Conservation (phyloP, 1,140 invertebrate genomes). For the Euborellia annulipes region DNA sequence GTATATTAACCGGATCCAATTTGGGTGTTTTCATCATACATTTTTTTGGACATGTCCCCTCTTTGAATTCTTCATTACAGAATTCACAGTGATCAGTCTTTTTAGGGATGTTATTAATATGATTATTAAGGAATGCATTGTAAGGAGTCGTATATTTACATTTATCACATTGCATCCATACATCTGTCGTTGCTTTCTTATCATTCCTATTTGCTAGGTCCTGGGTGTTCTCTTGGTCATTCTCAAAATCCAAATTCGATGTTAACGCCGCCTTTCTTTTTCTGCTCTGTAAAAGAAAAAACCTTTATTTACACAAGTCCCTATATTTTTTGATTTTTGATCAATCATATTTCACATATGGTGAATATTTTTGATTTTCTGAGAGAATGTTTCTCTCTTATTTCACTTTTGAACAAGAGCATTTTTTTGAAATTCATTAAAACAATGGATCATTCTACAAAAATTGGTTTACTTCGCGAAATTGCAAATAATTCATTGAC, state of each 20-base stretch:
- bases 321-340: too few relatives aligned
- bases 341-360: too few relatives aligned
- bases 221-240: not conserved
- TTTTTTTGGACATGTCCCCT: constrained; percentile 3
- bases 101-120: constrained; percentile 11
- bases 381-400: too few relatives aligned
- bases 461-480: too few relatives aligned
- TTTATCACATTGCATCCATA: constrained; percentile 27
- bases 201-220: constrained; percentile 10
- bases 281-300: constrained; percentile 11
- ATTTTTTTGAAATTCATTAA: too few relatives aligned
- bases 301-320: not conserved
- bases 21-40: constrained; percentile 1
- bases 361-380: too few relatives aligned
- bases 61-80: not conserved
- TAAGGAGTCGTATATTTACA: constrained; percentile 27
- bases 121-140: constrained; percentile 24
- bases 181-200: constrained; percentile 15
- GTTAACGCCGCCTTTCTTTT: constrained; percentile 15
- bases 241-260: constrained; percentile 1
- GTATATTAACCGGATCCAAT: too few relatives aligned
- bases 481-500: too few relatives aligned
- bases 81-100: not conserved
- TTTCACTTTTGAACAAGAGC: too few relatives aligned
- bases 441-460: too few relatives aligned